Percentiles rank a stretch among this genome's conserved stretches.
Evolutionary conservation across 2,888 invertebrate genomes (phyloP).

Genomic region (Toxonevra muliebris): DNA sequence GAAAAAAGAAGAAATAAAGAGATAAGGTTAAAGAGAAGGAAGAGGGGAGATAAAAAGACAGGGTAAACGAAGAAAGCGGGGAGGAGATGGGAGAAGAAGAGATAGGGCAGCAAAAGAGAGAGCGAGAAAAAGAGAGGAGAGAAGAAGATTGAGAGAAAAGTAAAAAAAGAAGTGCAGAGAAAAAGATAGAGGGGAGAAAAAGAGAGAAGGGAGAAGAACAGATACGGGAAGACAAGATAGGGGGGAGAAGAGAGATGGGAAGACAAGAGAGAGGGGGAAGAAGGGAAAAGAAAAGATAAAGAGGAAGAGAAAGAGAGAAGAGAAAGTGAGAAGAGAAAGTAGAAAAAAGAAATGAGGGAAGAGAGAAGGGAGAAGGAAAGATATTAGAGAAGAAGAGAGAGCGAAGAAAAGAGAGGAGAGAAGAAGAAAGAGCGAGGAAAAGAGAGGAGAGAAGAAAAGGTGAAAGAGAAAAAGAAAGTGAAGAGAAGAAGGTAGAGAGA

Average conservation of each 20-base stretch:
- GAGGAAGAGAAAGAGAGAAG: constrained; percentile 16
- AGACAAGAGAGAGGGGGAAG: background rate
- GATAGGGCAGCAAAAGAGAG: background rate
- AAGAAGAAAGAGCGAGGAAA: constrained; percentile 7
- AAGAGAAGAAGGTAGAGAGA: constrained; percentile 32
- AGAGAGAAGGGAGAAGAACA: background rate
- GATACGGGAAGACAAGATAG: background rate
- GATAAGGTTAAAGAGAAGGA: too few relatives aligned
- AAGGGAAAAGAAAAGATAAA: constrained; percentile 15
- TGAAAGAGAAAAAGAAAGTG: constrained; percentile 29
- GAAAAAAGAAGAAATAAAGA: too few relatives aligned
- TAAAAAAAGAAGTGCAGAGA: background rate
- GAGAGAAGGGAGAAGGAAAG: background rate
- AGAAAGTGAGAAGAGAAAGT: constrained; percentile 12
- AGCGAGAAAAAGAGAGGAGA: background rate
- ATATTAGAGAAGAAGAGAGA: background rate
- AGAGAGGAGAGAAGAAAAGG: constrained; percentile 20
- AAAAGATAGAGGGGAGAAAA: background rate
- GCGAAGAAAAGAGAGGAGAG: constrained; percentile 14
- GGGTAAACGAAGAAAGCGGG: background rate
- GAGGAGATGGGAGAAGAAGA: background rate
- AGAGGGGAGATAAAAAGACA: background rate
- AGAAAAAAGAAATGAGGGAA: background rate
- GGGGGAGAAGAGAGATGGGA: background rate
- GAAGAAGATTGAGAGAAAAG: background rate